Base-by-base conservation (phyloP, 2,797 vertebrate genomes). In the Geotria australis region DNA sequence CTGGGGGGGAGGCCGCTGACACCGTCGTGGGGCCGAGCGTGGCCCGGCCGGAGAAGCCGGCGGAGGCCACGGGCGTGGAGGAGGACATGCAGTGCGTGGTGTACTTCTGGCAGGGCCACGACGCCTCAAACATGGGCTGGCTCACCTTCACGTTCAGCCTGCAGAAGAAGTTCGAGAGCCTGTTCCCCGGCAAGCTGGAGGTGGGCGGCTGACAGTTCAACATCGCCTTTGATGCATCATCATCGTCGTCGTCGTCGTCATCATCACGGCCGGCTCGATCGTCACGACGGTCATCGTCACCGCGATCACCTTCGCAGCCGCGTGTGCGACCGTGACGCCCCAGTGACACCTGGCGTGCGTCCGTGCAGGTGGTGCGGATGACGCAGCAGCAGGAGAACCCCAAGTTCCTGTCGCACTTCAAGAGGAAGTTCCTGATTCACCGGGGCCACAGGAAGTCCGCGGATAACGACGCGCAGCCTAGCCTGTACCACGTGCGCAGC, bases 111-210 rank as follows among this genome's bases (percentile, higher is more conserved):
- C 91, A 98, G 72, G 89, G 86, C 68, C 70, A 86, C 1, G 80
- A 94, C 66, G 88, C 91, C 60, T 95, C 91, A 70, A 96, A 83
- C 70, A 98, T 98, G 91, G 91, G 88, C 67, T 96, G 91, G 91
- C 77, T 96, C 62, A 95, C 86, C 38, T 96, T 95, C 70, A 93
- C 86, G 61, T 98, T 98, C 75, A 95, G 83, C 61, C 74, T 95
- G 56, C 88, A 98, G 73, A 96, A 89, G 75, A 98, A 96, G 71
- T 95, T 94, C 2, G 85, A 98, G 71, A 89, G 78, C 61, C 80
- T 95, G 13, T 95, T 98, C 66, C 85, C 84, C 0, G 88, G 85
- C 58, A 94, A 91, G 64, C 73, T 96, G 57, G 85, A 91, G 82
- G 88, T 81, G 55, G 2, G 8, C 2, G 24, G 24, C 24, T 38